Evolutionary conservation across 92 coral and sea anemone genomes (phyloP).

Genomic region (Chrysogorgia sp.): DNA sequence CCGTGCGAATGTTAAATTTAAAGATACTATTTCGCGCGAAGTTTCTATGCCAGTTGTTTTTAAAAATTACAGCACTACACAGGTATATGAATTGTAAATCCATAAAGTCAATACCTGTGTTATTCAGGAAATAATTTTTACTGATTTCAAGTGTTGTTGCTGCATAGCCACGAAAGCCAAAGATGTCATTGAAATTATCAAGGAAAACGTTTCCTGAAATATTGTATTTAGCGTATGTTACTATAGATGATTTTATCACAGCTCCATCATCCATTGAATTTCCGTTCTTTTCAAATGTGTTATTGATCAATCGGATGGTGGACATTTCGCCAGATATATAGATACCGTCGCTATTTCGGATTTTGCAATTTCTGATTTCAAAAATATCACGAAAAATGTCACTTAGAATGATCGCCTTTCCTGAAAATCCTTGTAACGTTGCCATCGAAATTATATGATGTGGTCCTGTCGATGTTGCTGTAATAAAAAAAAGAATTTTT

Average conservation of each 20-base stretch:
- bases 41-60: not conserved
- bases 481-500: not conserved
- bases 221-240: not conserved
- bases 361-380: not conserved
- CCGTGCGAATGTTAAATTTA: not conserved
- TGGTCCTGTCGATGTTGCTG: not conserved
- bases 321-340: not conserved
- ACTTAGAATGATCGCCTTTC: not conserved
- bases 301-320: not conserved
- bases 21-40: not conserved
- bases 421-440: not conserved
- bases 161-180: not conserved
- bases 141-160: not conserved
- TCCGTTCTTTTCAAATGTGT: slow-evolving; percentile 11
- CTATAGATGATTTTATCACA: not conserved
- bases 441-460: not conserved
- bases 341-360: not conserved
- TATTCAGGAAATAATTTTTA: slow-evolving; percentile 8
- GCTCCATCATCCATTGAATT: not conserved
- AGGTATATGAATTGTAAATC: not conserved
- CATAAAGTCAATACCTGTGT: not conserved
- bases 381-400: not conserved
- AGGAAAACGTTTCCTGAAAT: slow-evolving; percentile 7
- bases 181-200: not conserved
- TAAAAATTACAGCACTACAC: not conserved